Conservation (phyloP, 2,888 invertebrate species). For the Candidula unifasciata region DNA sequence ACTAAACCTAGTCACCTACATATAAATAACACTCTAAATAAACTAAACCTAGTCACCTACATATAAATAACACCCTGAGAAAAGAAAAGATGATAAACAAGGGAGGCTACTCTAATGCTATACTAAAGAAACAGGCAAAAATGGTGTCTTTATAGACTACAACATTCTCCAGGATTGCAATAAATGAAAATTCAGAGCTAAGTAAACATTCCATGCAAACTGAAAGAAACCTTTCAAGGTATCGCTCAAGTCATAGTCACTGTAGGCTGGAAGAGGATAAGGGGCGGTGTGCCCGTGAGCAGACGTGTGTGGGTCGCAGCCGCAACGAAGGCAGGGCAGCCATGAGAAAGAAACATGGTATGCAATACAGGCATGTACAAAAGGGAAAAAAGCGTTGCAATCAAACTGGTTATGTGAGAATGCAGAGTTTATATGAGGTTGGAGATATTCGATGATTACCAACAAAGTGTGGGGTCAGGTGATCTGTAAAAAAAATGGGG, state of each 20-base stretch:
- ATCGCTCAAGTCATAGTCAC: constrained; percentile 47
- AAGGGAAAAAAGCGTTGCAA: not conserved
- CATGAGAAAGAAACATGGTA: not conserved
- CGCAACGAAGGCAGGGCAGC: not conserved
- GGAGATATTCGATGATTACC: not conserved
- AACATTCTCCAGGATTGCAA: not conserved
- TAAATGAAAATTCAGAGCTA: not conserved
- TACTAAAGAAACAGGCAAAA: too few species aligned
- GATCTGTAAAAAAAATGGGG: constrained; percentile 18
- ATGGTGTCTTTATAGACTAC: not conserved
- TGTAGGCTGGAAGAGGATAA: constrained; percentile 22
- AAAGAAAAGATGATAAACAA: too few species aligned
- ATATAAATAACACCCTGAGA: too few species aligned
- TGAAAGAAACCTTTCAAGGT: constrained; percentile 43
- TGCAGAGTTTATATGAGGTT: not conserved
- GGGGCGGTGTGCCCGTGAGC: not conserved
- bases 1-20: too few species aligned
- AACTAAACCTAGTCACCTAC: too few species aligned
- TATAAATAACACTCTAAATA: too few species aligned
- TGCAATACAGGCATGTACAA: not conserved
- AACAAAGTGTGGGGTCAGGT: constrained; percentile 10
- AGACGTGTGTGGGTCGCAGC: not conserved
- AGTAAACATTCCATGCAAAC: constrained; percentile 11
- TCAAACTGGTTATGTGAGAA: not conserved
- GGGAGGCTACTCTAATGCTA: too few species aligned